Percentiles rank a stretch among this genome's conserved stretches.
Conservation (phyloP, 2,888 invertebrate genomes). For the Lithophane ornitopus region DNA sequence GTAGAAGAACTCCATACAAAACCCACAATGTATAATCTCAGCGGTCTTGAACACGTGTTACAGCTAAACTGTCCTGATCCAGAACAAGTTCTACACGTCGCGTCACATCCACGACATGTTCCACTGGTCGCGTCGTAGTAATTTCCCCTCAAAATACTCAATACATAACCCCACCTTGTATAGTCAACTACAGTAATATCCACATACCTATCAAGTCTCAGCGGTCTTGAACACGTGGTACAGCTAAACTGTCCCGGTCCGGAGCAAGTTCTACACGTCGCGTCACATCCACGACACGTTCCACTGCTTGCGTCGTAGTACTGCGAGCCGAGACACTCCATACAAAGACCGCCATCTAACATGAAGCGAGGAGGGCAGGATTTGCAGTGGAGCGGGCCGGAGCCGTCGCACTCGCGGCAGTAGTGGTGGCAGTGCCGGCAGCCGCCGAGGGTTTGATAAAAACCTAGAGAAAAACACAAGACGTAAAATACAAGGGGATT, state of each 20-base stretch:
- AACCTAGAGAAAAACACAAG: constrained; percentile 83
- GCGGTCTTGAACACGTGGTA: constrained; percentile 92
- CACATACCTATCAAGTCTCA: constrained; percentile 91
- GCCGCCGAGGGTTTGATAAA: constrained; percentile 95
- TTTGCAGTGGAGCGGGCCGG: constrained; percentile 94
- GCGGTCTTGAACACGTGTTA: constrained; percentile 91
- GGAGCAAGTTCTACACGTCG: constrained; percentile 91
- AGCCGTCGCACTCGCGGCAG: constrained; percentile 96
- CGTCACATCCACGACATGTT: constrained; percentile 92
- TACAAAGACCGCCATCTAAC: constrained; percentile 94
- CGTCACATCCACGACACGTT: constrained; percentile 92
- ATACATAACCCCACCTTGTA: constrained; percentile 91
- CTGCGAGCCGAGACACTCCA: constrained; percentile 94
- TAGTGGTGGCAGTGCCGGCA: constrained; percentile 97
- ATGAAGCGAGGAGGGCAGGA: constrained; percentile 93
- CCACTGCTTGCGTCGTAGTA: constrained; percentile 93
- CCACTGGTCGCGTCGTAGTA: constrained; percentile 93
- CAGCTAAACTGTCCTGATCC: constrained; percentile 93
- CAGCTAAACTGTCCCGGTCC: constrained; percentile 93
- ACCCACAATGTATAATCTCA: constrained; percentile 87
- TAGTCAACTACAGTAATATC: background rate
- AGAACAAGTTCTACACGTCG: constrained; percentile 91
- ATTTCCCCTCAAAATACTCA: constrained; percentile 94
- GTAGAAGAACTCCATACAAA: constrained; percentile 94
- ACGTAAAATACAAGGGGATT: background rate